Conservation (phyloP, 2,888 invertebrate genomes). For the Drosophila neonasuta region DNA sequence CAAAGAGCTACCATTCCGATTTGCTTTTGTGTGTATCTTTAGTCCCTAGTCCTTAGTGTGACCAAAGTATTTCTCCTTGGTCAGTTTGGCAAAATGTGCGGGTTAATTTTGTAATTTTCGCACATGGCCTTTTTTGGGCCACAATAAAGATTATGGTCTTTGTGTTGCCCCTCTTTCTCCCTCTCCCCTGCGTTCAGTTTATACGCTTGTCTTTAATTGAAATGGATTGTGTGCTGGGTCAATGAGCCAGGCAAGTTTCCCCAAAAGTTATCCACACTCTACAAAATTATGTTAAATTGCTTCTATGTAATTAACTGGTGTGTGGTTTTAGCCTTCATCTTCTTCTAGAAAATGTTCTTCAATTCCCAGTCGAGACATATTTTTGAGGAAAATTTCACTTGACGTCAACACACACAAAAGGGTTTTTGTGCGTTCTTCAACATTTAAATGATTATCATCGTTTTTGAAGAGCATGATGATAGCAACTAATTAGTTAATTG, state of each 20-base stretch:
- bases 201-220: slow-evolving; percentile 57
- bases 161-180: slow-evolving; percentile 13
- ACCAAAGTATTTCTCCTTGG: slow-evolving; percentile 30
- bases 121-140: slow-evolving; percentile 59
- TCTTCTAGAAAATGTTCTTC: slow-evolving; percentile 10
- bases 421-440: slow-evolving; percentile 10
- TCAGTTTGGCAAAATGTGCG: slow-evolving; percentile 40
- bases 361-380: slow-evolving; percentile 19
- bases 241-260: slow-evolving; percentile 21
- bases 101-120: slow-evolving; percentile 66
- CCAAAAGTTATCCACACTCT: slow-evolving; percentile 37
- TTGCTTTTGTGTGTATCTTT: slow-evolving; percentile 28
- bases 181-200: slow-evolving; percentile 14
- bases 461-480: slow-evolving; percentile 19
- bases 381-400: slow-evolving; percentile 17
- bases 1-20: slow-evolving; percentile 31
- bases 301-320: slow-evolving; percentile 41
- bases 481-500: slow-evolving; percentile 38
- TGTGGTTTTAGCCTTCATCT: slow-evolving; percentile 1
- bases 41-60: slow-evolving; percentile 8
- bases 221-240: slow-evolving; percentile 55
- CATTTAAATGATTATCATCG: slow-evolving; percentile 27
- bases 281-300: slow-evolving; percentile 46
- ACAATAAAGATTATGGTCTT: slow-evolving; percentile 68
- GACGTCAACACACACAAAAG: slow-evolving; percentile 17